Evolutionary conservation across 2,797 vertebrate species (phyloP), one percentile per base, ranked within the genome.

Genomic region (Arctocebus calabarensis): DNA sequence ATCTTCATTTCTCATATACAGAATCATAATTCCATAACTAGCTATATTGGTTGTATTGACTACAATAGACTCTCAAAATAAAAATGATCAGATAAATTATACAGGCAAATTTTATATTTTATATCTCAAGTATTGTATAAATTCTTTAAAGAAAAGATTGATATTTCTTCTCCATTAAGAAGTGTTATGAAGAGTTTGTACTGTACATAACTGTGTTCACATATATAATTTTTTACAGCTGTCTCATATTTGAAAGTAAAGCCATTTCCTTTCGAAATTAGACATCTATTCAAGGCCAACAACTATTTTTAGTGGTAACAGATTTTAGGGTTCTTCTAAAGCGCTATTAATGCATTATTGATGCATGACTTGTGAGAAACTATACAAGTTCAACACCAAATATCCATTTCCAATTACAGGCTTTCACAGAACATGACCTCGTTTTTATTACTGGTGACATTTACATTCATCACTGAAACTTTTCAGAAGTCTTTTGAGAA

Each of bases 1-100:
- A 96, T 88, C 52, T 96, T 96, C 79, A 64, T 84, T 97, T 97
- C 82, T 96, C 78, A 93, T 96, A 90, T 86, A 90, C 25, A 71
- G 71, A 40, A 83, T 59, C 19, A 95, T 93, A 85, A 94, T 97
- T 96, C 86, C 90, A 96, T 62, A 93, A 77, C 83, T 94, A 94
- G 5, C 20, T 90, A 94, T 96, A 96, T 84, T 92, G 5, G 12
- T 70, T 94, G 92, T 96, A 91, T 79, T 96, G 79, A 95, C 64
- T 61, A 66, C 48, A 88, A 68, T 61, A 94, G 79, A 23, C 77
- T 97, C 82, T 96, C 70, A 93, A 97, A 97, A 55, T 95, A 92
- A 89, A 95, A 94, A 78, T 95, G 52, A 95, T 70, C 86, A 94
- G 79, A 96, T 95, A 95, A 97, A 96, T 94, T 96, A 61, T 64